Percentiles rank a stretch among this genome's conserved stretches.
Conservation (phyloP, 2,113 vertebrate species). For the Pipra filicauda region DNA sequence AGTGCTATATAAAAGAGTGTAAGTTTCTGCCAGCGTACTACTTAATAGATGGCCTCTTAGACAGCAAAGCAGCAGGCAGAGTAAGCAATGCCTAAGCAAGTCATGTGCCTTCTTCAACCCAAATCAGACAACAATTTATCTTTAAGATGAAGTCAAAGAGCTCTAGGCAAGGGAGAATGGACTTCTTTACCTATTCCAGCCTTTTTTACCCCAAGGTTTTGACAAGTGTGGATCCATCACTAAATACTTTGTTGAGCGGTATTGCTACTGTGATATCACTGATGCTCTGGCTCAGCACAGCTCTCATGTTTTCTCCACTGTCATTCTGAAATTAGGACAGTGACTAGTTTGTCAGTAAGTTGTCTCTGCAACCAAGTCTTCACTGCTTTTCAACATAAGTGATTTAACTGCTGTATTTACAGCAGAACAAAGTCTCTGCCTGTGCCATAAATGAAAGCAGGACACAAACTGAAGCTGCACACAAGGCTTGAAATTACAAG, state of each 20-base stretch:
- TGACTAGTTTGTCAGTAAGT: neutral
- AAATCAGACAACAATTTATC: neutral
- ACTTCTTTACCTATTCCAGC: neutral
- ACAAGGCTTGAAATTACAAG: constrained; percentile 22
- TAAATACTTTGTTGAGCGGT: neutral
- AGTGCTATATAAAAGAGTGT: neutral
- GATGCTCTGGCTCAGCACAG: neutral
- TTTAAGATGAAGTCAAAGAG: neutral
- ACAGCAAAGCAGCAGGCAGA: neutral
- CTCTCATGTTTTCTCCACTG: neutral
- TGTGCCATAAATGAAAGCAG: neutral
- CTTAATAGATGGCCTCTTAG: constrained; percentile 5
- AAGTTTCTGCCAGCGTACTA: neutral
- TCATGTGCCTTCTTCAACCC: neutral
- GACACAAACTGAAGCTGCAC: constrained; percentile 13
- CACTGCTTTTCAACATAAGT: neutral
- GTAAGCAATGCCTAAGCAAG: neutral
- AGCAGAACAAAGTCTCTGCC: neutral
- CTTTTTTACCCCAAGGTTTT: neutral
- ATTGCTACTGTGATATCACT: neutral
- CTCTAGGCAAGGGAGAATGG: neutral
- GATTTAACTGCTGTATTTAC: neutral
- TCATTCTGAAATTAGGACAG: neutral
- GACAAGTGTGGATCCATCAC: neutral
- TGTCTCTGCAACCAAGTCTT: neutral